Evolutionary conservation across 2,113 vertebrate genomes (phyloP).

Genomic region (Protobothrops flavoviridis): DNA sequence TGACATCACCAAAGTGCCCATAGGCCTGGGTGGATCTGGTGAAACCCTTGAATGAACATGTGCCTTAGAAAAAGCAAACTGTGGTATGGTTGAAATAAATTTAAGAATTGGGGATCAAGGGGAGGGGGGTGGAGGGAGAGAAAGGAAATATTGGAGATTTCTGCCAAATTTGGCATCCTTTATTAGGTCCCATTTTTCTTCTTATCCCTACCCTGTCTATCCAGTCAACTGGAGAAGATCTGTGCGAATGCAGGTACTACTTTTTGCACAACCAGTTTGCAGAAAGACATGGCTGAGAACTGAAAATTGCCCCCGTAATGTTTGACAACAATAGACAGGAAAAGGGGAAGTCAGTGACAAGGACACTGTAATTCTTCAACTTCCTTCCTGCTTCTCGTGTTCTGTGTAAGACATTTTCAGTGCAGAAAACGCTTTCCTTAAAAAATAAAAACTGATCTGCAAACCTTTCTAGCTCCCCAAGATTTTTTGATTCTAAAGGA

Average conservation of each 20-base stretch:
- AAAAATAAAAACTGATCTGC: conserved; percentile 25
- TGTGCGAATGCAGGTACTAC: conserved; percentile 34
- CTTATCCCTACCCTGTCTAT: neutral
- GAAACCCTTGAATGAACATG: neutral
- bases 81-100: neutral
- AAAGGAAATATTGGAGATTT: neutral
- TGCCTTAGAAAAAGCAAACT: neutral
- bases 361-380: conserved; percentile 19
- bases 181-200: conserved; percentile 16
- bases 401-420: conserved; percentile 47
- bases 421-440: conserved; percentile 25
- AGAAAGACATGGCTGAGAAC: conserved; percentile 45
- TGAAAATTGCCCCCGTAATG: conserved; percentile 34
- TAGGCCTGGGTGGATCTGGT: neutral
- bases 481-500: neutral
- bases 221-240: conserved; percentile 50
- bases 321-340: conserved; percentile 38
- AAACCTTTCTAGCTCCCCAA: neutral
- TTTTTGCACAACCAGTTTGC: conserved; percentile 45
- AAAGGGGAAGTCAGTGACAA: conserved; percentile 60
- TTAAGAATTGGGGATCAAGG: neutral
- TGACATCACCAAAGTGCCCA: neutral
- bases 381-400: conserved; percentile 55
- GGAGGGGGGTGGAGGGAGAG: no score
- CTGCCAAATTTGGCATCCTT: neutral